Percentiles rank a stretch among this genome's conserved stretches.
These are phyloP conservation scores for Panorpa germanica DNA, from an alignment of 2,888 invertebrate genomes.

Conservation along the genomic window DNA sequence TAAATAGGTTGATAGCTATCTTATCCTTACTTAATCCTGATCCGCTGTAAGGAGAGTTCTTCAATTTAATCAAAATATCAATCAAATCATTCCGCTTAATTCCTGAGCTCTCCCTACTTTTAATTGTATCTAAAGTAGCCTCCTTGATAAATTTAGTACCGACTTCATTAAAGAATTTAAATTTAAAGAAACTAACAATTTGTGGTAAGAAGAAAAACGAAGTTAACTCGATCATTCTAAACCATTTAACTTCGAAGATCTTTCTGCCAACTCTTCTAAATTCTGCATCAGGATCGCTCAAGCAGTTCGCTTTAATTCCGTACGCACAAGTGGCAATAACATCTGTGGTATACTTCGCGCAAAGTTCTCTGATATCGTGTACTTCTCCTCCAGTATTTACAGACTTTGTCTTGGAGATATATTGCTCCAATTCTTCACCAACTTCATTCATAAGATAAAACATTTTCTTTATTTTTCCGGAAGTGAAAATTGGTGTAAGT, in stretches of 20 bases:
- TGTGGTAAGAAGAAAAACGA: slow-evolving; percentile 25
- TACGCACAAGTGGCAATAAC: slow-evolving; percentile 28
- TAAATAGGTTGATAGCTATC: too few relatives aligned
- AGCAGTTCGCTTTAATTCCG: slow-evolving; percentile 25
- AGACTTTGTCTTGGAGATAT: slow-evolving; percentile 10
- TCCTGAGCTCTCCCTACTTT: slow-evolving; percentile 21
- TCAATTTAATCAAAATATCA: slow-evolving; percentile 26
- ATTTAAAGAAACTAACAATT: slow-evolving; percentile 18
- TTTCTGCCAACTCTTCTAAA: slow-evolving; percentile 24
- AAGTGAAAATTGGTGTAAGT: slow-evolving; percentile 26
- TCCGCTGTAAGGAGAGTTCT: too few relatives aligned
- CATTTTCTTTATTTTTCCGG: slow-evolving; percentile 23
- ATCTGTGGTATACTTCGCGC: too few relatives aligned
- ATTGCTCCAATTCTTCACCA: neutral
- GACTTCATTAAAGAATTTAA: slow-evolving; percentile 21
- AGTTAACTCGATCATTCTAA: slow-evolving; percentile 21
- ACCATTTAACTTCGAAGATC: slow-evolving; percentile 20
- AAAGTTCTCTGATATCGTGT: too few relatives aligned
- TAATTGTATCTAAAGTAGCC: slow-evolving; percentile 24
- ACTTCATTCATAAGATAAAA: slow-evolving; percentile 21
- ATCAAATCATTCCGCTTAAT: slow-evolving; percentile 24
- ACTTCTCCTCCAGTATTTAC: too few relatives aligned
- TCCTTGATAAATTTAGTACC: slow-evolving; percentile 20
- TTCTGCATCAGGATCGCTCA: slow-evolving; percentile 22
- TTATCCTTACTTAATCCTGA: too few relatives aligned